phyloP scores from a whole-genome alignment of 2,113 vertebrate species.

The Eudyptes chrysolophus region DNA sequence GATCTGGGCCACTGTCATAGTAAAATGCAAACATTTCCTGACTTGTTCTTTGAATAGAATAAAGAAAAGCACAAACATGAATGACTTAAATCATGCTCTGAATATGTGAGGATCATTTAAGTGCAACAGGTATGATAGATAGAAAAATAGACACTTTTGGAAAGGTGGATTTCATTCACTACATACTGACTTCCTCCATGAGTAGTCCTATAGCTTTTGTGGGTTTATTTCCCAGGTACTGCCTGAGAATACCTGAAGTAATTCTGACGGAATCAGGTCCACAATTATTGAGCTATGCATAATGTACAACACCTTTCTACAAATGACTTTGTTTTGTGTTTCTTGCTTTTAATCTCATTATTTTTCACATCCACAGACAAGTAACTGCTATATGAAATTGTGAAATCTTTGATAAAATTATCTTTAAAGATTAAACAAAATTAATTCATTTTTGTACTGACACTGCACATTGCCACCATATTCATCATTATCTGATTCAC shows the following conservation, averaged over 20 bases:
- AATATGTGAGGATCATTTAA: background rate
- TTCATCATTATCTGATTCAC: background rate
- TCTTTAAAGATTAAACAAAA: background rate
- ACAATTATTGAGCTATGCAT: background rate
- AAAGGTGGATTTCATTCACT: background rate
- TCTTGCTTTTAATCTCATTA: background rate
- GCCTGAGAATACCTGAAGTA: background rate
- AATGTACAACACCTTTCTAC: background rate
- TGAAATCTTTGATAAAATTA: background rate
- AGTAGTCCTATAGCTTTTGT: background rate
- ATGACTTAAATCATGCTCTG: background rate
- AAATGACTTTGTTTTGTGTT: background rate
- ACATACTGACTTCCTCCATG: background rate
- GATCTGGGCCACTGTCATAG: background rate
- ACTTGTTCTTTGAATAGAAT: background rate
- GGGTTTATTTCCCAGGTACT: background rate
- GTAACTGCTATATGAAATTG: background rate
- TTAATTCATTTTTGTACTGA: background rate
- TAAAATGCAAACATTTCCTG: background rate
- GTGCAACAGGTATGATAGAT: background rate
- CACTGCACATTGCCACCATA: background rate
- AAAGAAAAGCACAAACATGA: background rate
- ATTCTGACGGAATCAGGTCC: background rate
- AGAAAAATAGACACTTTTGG: background rate
- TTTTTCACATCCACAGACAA: background rate